Percentiles rank a stretch among this genome's conserved stretches.
Conservation (phyloP, 1,140 invertebrate species). For the Lysiphlebus fabarum region DNA sequence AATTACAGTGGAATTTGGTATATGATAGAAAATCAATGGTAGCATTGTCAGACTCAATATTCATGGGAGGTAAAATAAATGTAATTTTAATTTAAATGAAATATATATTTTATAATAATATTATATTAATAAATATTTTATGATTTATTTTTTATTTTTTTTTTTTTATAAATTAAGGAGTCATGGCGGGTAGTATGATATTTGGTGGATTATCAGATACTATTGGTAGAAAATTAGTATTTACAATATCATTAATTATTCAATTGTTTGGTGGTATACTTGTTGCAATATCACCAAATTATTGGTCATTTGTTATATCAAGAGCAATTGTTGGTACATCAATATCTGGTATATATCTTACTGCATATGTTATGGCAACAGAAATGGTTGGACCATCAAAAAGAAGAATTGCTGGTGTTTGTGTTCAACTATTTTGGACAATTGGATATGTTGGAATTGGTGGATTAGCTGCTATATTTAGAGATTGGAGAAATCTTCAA, state of each 20-base stretch:
- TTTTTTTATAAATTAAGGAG: too few species aligned
- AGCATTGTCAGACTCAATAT: constrained; percentile 71
- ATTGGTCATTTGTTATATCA: constrained; percentile 66
- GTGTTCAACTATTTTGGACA: constrained; percentile 76
- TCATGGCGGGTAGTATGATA: constrained; percentile 73
- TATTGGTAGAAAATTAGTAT: constrained; percentile 67
- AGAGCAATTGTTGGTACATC: constrained; percentile 71
- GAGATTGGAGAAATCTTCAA: constrained; percentile 73
- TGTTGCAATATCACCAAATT: constrained; percentile 66
- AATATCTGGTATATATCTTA: constrained; percentile 73
- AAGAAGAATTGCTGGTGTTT: constrained; percentile 71
- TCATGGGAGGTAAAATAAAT: constrained; percentile 66
- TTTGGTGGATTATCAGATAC: constrained; percentile 82
- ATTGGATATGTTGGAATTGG: constrained; percentile 71
- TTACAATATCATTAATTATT: constrained; percentile 68
- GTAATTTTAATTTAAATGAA: too few species aligned
- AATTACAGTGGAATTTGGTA: constrained; percentile 69
- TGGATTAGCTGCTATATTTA: constrained; percentile 68
- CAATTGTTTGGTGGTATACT: constrained; percentile 66
- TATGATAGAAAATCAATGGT: constrained; percentile 66
- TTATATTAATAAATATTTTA: too few species aligned
- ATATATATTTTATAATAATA: too few species aligned
- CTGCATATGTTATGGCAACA: constrained; percentile 78
- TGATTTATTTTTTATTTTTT: too few species aligned
- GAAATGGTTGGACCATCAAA: constrained; percentile 79